Conservation (phyloP, 2,113 vertebrate species). For the Pithys albifrons region DNA sequence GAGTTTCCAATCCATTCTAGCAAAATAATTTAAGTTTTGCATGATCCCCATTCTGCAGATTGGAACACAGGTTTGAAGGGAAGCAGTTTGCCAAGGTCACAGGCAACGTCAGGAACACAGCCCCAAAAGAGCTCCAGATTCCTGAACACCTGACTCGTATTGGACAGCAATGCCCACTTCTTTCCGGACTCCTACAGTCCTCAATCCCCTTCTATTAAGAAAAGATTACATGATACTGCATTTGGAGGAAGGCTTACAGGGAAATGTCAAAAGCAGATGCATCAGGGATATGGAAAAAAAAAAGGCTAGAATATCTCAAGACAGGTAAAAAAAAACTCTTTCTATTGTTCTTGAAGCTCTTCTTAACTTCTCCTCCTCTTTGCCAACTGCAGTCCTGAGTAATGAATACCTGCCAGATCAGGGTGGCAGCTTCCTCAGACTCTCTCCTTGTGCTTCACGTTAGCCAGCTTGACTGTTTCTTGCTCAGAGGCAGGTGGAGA, state of each 20-base stretch:
- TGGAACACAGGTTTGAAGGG: neutral
- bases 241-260: neutral
- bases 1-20: neutral
- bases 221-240: neutral
- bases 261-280: conserved; percentile 23
- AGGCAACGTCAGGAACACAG: neutral
- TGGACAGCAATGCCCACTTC: neutral
- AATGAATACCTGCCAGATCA: conserved; percentile 9
- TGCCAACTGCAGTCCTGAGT: conserved; percentile 43
- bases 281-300: neutral
- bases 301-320: neutral
- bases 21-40: neutral
- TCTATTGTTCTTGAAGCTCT: conserved; percentile 30
- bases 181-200: neutral
- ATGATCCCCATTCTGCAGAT: neutral
- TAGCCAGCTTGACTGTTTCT: conserved; percentile 83
- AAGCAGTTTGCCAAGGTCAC: neutral
- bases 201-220: neutral
- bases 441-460: conserved; percentile 79
- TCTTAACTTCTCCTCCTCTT: conserved; percentile 2
- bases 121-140: neutral
- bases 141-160: neutral
- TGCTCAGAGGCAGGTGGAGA: conserved; percentile 72
- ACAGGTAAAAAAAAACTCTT: neutral
- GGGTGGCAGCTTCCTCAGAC: conserved; percentile 57